phyloP scores from a whole-genome alignment of 2,113 vertebrate genomes.

The Lampris incognitus region DNA sequence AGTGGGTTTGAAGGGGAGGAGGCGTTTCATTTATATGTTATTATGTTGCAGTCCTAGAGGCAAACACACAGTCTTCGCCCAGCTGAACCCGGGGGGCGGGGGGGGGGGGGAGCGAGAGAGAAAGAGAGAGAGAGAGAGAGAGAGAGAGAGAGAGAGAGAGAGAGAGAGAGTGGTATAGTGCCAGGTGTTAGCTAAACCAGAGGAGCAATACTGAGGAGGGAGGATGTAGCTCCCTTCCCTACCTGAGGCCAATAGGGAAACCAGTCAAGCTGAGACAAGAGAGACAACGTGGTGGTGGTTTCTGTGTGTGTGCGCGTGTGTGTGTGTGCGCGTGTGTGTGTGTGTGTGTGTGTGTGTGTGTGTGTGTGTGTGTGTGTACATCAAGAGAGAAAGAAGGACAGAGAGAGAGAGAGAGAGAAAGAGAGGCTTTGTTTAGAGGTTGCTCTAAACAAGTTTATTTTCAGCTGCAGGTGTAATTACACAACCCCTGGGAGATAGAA shows the following conservation, averaged over 20 bases:
- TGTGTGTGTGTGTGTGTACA: slow-evolving; percentile 2
- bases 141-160: slow-evolving; percentile 17
- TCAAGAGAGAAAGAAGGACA: not conserved
- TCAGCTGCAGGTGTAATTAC: not conserved
- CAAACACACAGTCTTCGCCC: slow-evolving; percentile 28
- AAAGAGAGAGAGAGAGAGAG: slow-evolving; percentile 12
- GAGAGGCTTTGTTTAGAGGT: not conserved
- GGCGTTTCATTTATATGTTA: slow-evolving; percentile 30
- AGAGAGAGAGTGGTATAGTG: slow-evolving; percentile 12
- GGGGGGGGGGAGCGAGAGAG: slow-evolving; percentile 19
- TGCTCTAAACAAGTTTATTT: not conserved
- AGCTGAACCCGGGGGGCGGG: slow-evolving; percentile 10
- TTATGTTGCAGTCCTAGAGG: slow-evolving; percentile 28
- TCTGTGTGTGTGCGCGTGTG: slow-evolving; percentile 15
- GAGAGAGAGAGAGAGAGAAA: not conserved
- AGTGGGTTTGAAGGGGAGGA: not conserved
- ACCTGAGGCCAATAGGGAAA: slow-evolving; percentile 50
- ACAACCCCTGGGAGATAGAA: not conserved
- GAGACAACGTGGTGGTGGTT: slow-evolving; percentile 14
- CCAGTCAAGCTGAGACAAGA: slow-evolving; percentile 65
- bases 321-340: slow-evolving; percentile 16
- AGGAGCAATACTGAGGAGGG: slow-evolving; percentile 29
- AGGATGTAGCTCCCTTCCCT: slow-evolving; percentile 28
- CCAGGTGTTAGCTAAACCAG: slow-evolving; percentile 58
- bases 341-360: not conserved